Percentiles rank a stretch among this genome's conserved stretches.
Conservation (phyloP, 2,888 invertebrate species). For the Andricus quercusramuli region DNA sequence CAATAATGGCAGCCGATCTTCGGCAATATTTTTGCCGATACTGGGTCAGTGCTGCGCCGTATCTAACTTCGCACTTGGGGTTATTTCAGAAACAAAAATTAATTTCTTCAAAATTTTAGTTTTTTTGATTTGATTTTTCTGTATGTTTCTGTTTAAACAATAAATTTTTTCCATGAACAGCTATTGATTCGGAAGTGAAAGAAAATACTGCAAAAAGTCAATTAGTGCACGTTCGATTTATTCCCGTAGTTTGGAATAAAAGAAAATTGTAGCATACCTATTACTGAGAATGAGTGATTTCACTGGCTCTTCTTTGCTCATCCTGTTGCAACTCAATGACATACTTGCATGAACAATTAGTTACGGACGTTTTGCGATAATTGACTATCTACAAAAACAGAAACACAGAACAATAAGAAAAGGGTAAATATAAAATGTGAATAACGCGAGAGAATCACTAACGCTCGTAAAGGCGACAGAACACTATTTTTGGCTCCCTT, state of each 20-base stretch:
- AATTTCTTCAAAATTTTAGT: too few species aligned
- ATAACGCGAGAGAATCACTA: not conserved
- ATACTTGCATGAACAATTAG: constrained; percentile 31
- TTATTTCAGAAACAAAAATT: too few species aligned
- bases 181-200: too few species aligned
- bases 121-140: too few species aligned
- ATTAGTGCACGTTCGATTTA: not conserved
- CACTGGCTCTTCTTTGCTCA: constrained; percentile 21
- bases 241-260: not conserved
- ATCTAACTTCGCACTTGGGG: too few species aligned
- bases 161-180: too few species aligned
- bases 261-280: constrained; percentile 22
- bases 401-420: not conserved
- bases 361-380: not conserved
- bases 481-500: not conserved
- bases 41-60: too few species aligned
- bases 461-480: not conserved
- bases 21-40: too few species aligned
- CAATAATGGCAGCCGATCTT: too few species aligned
- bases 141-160: too few species aligned
- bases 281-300: constrained; percentile 41
- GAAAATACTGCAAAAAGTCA: not conserved
- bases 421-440: not conserved
- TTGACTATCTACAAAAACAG: not conserved
- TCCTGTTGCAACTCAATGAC: constrained; percentile 40